A percentile compares a stretch with the other conserved stretches of the same genome.
Conservation (phyloP, 2,888 invertebrate genomes). For the Amblyjoppa proteus region DNA sequence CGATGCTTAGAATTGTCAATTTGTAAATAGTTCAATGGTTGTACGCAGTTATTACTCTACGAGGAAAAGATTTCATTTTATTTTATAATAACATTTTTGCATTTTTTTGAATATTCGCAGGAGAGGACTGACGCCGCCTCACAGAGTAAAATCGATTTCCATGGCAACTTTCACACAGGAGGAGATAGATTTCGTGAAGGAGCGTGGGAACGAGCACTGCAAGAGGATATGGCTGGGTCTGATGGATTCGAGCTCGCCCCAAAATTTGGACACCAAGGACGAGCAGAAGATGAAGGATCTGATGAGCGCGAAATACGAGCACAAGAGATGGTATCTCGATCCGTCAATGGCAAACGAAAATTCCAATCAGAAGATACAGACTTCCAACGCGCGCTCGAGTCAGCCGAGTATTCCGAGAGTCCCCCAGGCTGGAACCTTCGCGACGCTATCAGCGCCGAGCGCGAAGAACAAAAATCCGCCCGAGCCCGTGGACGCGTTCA, state of each 20-base stretch:
- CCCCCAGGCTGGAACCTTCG: slow-evolving; percentile 76
- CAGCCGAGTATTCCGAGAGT: slow-evolving; percentile 79
- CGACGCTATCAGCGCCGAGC: slow-evolving; percentile 71
- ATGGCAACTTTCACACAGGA: slow-evolving; percentile 99
- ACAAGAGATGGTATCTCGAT: slow-evolving; percentile 90
- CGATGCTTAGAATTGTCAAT: slow-evolving; percentile 13
- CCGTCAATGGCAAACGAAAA: slow-evolving; percentile 79
- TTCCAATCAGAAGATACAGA: slow-evolving; percentile 70
- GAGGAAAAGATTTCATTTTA: neutral
- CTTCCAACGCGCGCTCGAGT: slow-evolving; percentile 52
- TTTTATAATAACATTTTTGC: neutral
- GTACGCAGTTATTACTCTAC: neutral
- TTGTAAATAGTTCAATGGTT: neutral
- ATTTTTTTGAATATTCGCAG: slow-evolving; percentile 87
- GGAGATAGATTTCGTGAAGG: slow-evolving; percentile 96
- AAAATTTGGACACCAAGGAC: slow-evolving; percentile 89
- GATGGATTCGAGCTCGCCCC: slow-evolving; percentile 88
- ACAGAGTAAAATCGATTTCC: slow-evolving; percentile 98
- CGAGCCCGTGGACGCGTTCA: slow-evolving; percentile 78
- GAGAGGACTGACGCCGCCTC: slow-evolving; percentile 98
- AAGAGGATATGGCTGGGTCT: slow-evolving; percentile 96
- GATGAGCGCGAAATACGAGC: slow-evolving; percentile 98
- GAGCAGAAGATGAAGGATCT: slow-evolving; percentile 96
- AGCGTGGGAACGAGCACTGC: slow-evolving; percentile 97
- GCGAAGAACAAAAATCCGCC: slow-evolving; percentile 72